Conservation (phyloP, 2,888 invertebrate species). For the Heteropelma amictum region DNA sequence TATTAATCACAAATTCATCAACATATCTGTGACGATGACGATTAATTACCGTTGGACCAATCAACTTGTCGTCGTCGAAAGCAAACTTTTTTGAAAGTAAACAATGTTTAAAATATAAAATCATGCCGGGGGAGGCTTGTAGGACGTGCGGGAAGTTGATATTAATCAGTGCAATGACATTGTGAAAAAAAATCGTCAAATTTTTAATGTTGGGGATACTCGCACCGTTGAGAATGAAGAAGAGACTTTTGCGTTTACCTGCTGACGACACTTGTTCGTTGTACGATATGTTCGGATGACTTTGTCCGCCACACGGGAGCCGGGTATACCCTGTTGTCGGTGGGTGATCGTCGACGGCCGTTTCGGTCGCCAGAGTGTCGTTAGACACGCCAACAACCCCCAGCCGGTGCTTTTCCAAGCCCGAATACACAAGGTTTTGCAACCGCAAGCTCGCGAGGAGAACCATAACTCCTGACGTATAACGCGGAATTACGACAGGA, state of each 20-base stretch:
- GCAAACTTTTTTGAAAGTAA: no score
- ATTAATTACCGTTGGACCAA: no score
- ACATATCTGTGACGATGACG: no score
- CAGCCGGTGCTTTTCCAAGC: slow-evolving; percentile 56
- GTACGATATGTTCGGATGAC: slow-evolving; percentile 6
- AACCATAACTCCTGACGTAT: slow-evolving; percentile 1
- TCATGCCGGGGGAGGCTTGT: no score
- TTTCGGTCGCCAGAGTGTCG: slow-evolving; percentile 66
- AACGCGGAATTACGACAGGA: slow-evolving; percentile 49
- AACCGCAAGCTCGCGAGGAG: slow-evolving; percentile 25
- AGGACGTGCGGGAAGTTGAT: no score
- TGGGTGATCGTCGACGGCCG: slow-evolving; percentile 42
- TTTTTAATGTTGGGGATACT: no score
- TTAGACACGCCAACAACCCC: slow-evolving; percentile 68
- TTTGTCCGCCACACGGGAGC: slow-evolving; percentile 11
- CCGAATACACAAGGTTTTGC: slow-evolving; percentile 31
- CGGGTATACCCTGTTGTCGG: background rate
- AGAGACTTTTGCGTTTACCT: background rate
- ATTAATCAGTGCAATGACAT: no score
- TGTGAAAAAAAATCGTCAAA: no score
- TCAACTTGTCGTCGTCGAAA: no score
- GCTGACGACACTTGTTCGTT: slow-evolving; percentile 41
- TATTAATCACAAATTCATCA: no score
- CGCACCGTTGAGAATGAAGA: background rate
- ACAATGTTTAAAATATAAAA: no score